phyloP scores from a whole-genome alignment of 2,888 invertebrate genomes.

The Strigamia transsilvanica region DNA sequence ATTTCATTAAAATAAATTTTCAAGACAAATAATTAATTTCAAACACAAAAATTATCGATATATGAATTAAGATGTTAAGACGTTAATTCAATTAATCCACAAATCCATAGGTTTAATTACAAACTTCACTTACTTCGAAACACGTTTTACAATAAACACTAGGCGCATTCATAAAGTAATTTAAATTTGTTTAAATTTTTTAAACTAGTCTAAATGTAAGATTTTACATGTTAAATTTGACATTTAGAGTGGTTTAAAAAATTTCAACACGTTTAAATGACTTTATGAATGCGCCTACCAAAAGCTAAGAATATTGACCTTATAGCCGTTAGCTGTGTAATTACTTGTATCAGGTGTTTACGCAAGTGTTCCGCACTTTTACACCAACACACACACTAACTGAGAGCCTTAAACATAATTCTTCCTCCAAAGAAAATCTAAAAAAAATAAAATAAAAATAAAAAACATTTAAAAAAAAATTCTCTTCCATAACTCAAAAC shows the following conservation, averaged over 20 bases:
- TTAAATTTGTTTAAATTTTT: too few species aligned
- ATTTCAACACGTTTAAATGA: too few species aligned
- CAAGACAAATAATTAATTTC: background rate
- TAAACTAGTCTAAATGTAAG: too few species aligned
- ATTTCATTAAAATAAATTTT: background rate
- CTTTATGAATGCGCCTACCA: too few species aligned
- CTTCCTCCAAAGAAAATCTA: background rate
- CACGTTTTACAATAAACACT: background rate
- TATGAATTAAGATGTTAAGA: too few species aligned
- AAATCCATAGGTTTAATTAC: background rate
- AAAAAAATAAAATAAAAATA: too few species aligned
- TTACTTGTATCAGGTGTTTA: conserved; percentile 28
- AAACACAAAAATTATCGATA: background rate
- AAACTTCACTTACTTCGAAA: background rate
- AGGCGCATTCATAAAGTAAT: too few species aligned
- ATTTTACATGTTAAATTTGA: too few species aligned
- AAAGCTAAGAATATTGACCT: background rate
- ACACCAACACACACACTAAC: background rate
- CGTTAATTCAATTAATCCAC: too few species aligned
- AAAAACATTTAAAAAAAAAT: too few species aligned
- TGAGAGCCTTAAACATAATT: background rate
- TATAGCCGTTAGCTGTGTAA: background rate
- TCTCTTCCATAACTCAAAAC: too few species aligned
- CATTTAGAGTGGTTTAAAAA: too few species aligned
- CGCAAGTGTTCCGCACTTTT: conserved; percentile 15